phyloP scores from a whole-genome alignment of 2,113 vertebrate species.

The Prietella phreatophila region DNA sequence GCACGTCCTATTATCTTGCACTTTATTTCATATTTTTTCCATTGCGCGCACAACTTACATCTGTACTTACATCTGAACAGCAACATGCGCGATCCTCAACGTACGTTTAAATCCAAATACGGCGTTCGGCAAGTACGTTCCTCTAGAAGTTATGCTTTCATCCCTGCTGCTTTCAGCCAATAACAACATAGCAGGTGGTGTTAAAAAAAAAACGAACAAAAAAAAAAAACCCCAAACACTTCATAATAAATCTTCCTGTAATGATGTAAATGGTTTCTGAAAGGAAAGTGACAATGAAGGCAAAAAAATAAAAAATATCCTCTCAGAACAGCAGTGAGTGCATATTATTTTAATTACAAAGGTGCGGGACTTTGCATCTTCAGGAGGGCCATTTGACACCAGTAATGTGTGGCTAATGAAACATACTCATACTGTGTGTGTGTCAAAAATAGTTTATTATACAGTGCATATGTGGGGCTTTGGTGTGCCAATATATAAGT shows the following conservation, averaged over 20 bases:
- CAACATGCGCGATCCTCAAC: not conserved
- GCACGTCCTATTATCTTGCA: not conserved
- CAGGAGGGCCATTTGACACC: not conserved
- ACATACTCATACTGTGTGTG: not conserved
- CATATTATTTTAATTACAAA: not conserved
- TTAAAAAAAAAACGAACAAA: not conserved
- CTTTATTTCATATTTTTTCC: not conserved
- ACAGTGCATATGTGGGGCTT: not conserved
- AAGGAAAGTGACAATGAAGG: not conserved
- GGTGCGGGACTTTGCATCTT: no score
- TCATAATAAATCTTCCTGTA: not conserved
- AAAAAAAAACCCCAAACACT: not conserved
- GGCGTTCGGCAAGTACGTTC: not conserved
- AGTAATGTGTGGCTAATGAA: not conserved
- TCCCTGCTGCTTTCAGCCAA: not conserved
- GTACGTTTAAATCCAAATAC: not conserved
- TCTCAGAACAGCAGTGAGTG: not conserved
- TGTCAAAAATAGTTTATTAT: not conserved
- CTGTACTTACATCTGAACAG: not conserved
- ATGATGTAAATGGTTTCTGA: not conserved
- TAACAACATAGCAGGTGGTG: not conserved
- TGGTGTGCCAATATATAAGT: not conserved
- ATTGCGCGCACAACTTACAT: not conserved
- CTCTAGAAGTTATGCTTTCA: not conserved
- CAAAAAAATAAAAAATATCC: not conserved